These are phyloP conservation scores for Atrina japonica DNA, from an alignment of 2,888 invertebrate species.

Conservation along the genomic window DNA sequence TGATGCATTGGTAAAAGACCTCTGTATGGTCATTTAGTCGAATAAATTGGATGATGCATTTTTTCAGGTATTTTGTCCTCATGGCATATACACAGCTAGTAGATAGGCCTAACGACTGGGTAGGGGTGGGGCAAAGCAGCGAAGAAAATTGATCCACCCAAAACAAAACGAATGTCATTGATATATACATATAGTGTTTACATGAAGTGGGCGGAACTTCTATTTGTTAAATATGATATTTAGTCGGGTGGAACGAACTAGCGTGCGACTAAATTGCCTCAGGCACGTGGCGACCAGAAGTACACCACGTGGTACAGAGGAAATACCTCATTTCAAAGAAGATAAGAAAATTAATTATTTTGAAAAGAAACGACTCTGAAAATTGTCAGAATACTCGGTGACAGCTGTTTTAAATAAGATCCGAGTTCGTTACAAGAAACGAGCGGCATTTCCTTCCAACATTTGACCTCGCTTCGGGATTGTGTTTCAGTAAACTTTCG, in stretches of 20 bases:
- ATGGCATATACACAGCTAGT: too few relatives aligned
- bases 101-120: too few relatives aligned
- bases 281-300: slow-evolving; percentile 35
- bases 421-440: slow-evolving; percentile 26
- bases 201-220: too few relatives aligned
- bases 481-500: not conserved
- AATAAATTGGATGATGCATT: too few relatives aligned
- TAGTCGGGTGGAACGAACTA: slow-evolving; percentile 6
- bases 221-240: too few relatives aligned
- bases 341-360: slow-evolving; percentile 50
- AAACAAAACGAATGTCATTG: too few relatives aligned
- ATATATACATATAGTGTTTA: too few relatives aligned
- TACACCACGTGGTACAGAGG: slow-evolving; percentile 35
- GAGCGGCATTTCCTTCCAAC: slow-evolving; percentile 41
- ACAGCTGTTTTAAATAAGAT: slow-evolving; percentile 47
- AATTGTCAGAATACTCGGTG: slow-evolving; percentile 35
- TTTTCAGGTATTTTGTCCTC: too few relatives aligned
- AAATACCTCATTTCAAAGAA: slow-evolving; percentile 30
- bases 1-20: too few relatives aligned
- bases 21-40: too few relatives aligned
- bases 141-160: too few relatives aligned
- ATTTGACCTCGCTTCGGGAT: slow-evolving; percentile 23
- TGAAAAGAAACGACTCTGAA: slow-evolving; percentile 41
- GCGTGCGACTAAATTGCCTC: slow-evolving; percentile 5
- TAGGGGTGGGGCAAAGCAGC: too few relatives aligned